Conservation (phyloP, 2,888 invertebrate species). For the Latheticus oryzae region DNA sequence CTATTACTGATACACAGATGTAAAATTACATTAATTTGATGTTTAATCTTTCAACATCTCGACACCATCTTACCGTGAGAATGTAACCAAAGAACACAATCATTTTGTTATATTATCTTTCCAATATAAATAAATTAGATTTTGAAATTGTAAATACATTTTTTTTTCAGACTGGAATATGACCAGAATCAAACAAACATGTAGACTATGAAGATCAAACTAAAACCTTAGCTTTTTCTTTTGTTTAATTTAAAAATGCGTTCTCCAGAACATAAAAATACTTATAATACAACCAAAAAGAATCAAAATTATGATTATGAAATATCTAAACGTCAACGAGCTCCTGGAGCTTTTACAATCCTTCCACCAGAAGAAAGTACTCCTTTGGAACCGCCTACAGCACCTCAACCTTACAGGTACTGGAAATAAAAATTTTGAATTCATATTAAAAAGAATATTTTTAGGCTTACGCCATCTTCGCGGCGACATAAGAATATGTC, state of each 20-base stretch:
- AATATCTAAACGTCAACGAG: slow-evolving; percentile 58
- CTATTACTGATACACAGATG: too few relatives aligned
- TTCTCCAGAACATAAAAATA: slow-evolving; percentile 55
- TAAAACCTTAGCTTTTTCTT: slow-evolving; percentile 38
- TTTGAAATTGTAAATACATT: background rate
- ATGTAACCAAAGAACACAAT: too few relatives aligned
- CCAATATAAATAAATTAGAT: too few relatives aligned
- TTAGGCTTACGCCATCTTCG: slow-evolving; percentile 56
- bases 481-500: slow-evolving; percentile 60
- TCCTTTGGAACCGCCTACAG: slow-evolving; percentile 59
- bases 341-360: slow-evolving; percentile 64
- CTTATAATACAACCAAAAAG: slow-evolving; percentile 52
- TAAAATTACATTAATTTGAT: too few relatives aligned
- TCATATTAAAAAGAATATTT: slow-evolving; percentile 9
- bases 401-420: slow-evolving; percentile 63
- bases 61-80: too few relatives aligned
- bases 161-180: slow-evolving; percentile 18
- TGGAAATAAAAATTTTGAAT: background rate
- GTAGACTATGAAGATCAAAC: slow-evolving; percentile 27
- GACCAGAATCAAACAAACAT: background rate
- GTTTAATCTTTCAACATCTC: too few relatives aligned
- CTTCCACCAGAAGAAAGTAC: slow-evolving; percentile 59
- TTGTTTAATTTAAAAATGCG: slow-evolving; percentile 53
- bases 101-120: too few relatives aligned
- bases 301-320: slow-evolving; percentile 58